phyloP scores from a whole-genome alignment of 2,888 invertebrate species.

The Malacosoma neustria region DNA sequence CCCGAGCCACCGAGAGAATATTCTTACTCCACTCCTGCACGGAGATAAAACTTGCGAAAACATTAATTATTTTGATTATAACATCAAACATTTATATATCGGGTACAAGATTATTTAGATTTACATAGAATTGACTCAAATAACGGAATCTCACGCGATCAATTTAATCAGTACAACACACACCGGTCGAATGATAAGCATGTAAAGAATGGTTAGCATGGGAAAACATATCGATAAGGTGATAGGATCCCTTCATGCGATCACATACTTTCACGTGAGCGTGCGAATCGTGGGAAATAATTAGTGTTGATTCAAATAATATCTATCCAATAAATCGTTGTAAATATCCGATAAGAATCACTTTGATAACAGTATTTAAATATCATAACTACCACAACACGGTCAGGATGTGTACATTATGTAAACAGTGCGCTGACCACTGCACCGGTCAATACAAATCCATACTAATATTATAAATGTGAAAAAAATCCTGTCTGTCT shows the following conservation, averaged over 20 bases:
- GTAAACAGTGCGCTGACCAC: not conserved
- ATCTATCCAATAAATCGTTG: slow-evolving; percentile 8
- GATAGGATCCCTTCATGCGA: slow-evolving; percentile 38
- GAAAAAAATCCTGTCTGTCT: no score
- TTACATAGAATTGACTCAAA: not conserved
- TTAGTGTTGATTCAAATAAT: slow-evolving; percentile 36
- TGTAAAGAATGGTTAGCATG: slow-evolving; percentile 38
- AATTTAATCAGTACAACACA: not conserved
- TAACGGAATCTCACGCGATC: not conserved
- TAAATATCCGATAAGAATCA: slow-evolving; percentile 9
- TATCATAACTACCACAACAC: not conserved
- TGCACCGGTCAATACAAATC: no score
- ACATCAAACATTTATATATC: no score
- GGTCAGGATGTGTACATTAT: not conserved
- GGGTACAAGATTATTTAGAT: no score
- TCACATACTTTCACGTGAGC: slow-evolving; percentile 47
- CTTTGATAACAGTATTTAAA: slow-evolving; percentile 4
- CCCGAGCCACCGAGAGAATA: no score
- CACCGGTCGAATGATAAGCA: slow-evolving; percentile 19
- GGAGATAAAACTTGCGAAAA: no score
- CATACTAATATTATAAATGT: no score
- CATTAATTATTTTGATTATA: no score
- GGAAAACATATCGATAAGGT: slow-evolving; percentile 50
- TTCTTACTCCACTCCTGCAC: no score
- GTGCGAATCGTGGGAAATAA: slow-evolving; percentile 49